Conservation (phyloP, 2,113 vertebrate species). For the Pyrgilauda ruficollis region DNA sequence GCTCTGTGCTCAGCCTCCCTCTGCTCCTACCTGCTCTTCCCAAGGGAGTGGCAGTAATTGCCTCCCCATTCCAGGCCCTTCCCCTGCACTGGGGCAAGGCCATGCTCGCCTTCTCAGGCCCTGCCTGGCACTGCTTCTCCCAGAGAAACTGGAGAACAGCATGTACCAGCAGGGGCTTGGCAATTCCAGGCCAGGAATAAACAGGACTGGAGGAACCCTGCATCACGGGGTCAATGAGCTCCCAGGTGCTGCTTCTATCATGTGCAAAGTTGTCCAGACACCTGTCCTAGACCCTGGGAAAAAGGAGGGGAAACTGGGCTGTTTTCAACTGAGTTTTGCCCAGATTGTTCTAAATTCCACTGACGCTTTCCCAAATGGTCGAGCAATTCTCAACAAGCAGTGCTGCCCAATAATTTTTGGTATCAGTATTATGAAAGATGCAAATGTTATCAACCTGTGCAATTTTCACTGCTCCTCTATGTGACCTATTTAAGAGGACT, state of each 20-base stretch:
- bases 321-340: not conserved
- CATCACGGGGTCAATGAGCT: not conserved
- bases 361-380: not conserved
- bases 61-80: not conserved
- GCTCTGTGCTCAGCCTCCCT: not conserved
- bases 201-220: not conserved
- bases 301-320: not conserved
- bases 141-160: not conserved
- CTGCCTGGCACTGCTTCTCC: not conserved
- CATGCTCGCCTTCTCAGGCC: not conserved
- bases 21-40: not conserved
- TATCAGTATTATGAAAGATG: not conserved
- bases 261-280: not conserved
- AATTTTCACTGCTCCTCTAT: not conserved
- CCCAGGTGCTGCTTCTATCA: not conserved
- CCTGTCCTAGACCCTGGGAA: not conserved
- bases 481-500: not conserved
- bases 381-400: accelerated
- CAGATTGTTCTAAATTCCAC: not conserved
- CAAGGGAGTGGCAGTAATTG: not conserved
- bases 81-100: not conserved
- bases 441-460: not conserved
- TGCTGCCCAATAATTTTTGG: not conserved
- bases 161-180: not conserved
- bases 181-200: not conserved